These are phyloP conservation scores for Campaea margaritaria DNA, from an alignment of 2,888 invertebrate genomes.

Conservation along the genomic window DNA sequence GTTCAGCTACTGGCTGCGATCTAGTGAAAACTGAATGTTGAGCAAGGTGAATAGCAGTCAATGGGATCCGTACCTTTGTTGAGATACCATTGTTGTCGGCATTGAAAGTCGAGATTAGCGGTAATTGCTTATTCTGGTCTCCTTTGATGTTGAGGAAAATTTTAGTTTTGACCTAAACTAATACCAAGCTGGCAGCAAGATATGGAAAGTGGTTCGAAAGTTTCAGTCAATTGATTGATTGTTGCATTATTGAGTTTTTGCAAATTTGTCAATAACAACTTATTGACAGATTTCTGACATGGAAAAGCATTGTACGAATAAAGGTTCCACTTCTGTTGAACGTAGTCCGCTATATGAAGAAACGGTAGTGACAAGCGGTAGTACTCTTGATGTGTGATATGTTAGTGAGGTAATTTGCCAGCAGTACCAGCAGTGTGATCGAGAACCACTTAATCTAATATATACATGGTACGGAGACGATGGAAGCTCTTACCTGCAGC, in stretches of 20 bases:
- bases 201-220: slow-evolving; percentile 1
- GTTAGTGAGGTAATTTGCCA: too few species aligned
- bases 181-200: slow-evolving; percentile 1
- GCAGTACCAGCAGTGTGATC: too few species aligned
- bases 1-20: slow-evolving; percentile 54
- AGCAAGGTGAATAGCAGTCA: slow-evolving; percentile 46
- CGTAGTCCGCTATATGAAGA: too few species aligned
- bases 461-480: too few species aligned
- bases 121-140: slow-evolving; percentile 21
- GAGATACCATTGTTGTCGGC: slow-evolving; percentile 23
- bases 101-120: slow-evolving; percentile 32
- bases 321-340: too few species aligned
- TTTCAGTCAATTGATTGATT: too few species aligned
- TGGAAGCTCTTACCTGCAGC: slow-evolving; percentile 56
- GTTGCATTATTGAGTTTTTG: background rate
- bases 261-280: too few species aligned
- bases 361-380: too few species aligned
- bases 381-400: too few species aligned
- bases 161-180: slow-evolving; percentile 12
- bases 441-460: too few species aligned
- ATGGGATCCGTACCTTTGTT: slow-evolving; percentile 37
- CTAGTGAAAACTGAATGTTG: slow-evolving; percentile 58
- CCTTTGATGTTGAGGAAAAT: slow-evolving; percentile 15
- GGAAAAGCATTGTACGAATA: too few species aligned
- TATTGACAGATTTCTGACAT: too few species aligned